These are phyloP conservation scores for Melopsittacus undulatus DNA, from an alignment of 2,797 vertebrate species.

Conservation along the genomic window DNA sequence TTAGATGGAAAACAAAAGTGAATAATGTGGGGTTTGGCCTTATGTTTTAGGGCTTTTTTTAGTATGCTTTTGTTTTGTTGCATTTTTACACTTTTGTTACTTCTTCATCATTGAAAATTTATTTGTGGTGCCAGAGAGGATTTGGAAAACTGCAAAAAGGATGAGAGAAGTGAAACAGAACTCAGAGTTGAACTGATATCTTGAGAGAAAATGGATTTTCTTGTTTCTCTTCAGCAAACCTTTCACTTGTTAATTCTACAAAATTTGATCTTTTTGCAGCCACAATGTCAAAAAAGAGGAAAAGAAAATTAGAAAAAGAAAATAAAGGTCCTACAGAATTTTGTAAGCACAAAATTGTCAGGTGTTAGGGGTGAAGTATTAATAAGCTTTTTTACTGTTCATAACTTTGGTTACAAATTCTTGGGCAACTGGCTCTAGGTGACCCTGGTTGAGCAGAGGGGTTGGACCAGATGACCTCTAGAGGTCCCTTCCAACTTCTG, in stretches of 20 bases:
- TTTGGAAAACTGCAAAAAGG: background rate
- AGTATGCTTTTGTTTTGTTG: background rate
- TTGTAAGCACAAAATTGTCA: background rate
- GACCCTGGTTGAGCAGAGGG: background rate
- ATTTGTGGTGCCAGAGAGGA: background rate
- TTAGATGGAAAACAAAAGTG: background rate
- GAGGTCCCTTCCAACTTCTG: background rate
- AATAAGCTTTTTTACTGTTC: background rate
- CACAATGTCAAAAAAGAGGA: background rate
- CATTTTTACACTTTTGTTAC: conserved; percentile 9
- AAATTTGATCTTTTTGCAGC: background rate
- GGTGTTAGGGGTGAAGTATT: background rate
- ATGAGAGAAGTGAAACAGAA: background rate
- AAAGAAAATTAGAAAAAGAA: background rate
- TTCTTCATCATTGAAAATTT: background rate
- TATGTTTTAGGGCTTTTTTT: background rate
- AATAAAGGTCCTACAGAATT: background rate
- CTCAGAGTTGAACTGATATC: background rate
- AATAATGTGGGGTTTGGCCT: background rate
- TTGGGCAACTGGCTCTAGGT: background rate
- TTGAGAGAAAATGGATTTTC: background rate
- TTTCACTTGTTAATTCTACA: background rate
- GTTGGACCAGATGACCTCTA: background rate
- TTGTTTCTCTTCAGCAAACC: background rate
- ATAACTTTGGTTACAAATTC: background rate